phyloP scores from a whole-genome alignment of 2,113 vertebrate species.

The Rhombomys opimus region DNA sequence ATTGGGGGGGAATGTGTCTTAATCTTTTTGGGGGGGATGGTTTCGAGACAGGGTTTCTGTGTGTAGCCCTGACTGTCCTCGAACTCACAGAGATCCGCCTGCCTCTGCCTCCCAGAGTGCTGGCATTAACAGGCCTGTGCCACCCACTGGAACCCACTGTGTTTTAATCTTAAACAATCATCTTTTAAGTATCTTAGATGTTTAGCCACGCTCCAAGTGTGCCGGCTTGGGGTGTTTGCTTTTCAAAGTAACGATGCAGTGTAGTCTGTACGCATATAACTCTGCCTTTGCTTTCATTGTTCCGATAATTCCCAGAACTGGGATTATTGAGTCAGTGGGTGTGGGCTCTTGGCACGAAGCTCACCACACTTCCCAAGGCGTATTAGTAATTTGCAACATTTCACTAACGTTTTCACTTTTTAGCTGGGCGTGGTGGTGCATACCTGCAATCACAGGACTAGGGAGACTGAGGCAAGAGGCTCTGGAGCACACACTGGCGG shows the following conservation, averaged over 20 bases:
- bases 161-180: slow-evolving; percentile 13
- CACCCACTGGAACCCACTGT: no score
- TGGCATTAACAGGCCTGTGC: no score
- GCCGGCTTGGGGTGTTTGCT: neutral
- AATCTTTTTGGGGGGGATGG: no score
- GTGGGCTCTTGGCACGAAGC: slow-evolving; percentile 2
- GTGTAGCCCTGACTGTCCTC: no score
- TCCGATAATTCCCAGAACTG: slow-evolving; percentile 41
- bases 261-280: neutral
- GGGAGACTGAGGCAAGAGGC: neutral
- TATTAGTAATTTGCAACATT: neutral
- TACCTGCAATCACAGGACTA: neutral
- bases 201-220: neutral
- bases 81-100: no score
- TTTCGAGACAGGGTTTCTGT: no score
- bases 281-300: slow-evolving; percentile 30
- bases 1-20: neutral
- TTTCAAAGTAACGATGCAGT: neutral
- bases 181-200: neutral
- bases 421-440: neutral
- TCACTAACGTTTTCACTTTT: neutral
- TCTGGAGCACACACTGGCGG: neutral
- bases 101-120: no score
- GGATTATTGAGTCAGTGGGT: slow-evolving; percentile 9
- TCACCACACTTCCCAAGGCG: slow-evolving; percentile 10